These are phyloP conservation scores for Hyperoplus immaculatus DNA, from an alignment of 2,797 vertebrate genomes.

Conservation along the genomic window DNA sequence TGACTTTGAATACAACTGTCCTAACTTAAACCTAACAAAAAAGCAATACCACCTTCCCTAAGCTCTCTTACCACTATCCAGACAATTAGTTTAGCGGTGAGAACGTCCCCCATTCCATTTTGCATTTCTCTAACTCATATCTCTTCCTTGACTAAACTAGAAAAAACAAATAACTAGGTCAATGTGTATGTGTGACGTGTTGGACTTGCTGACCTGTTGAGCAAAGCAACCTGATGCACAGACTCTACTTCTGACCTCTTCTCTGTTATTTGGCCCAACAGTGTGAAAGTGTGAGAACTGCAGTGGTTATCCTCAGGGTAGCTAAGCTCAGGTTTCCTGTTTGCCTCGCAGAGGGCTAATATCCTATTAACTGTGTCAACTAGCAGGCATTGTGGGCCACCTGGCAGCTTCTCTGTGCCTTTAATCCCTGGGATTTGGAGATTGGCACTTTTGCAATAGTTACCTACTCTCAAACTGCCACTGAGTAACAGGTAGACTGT, in stretches of 20 bases:
- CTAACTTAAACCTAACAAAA: constrained; percentile 8
- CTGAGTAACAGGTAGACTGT: constrained; percentile 1
- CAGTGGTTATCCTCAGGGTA: constrained; percentile 38
- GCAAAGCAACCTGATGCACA: neutral
- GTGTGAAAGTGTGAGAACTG: constrained; percentile 39
- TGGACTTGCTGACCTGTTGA: constrained; percentile 2
- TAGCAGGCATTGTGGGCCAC: constrained; percentile 56
- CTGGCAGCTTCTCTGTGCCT: constrained; percentile 62
- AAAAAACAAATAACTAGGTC: neutral
- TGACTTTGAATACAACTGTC: neutral
- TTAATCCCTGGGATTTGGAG: constrained; percentile 74
- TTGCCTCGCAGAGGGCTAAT: constrained; percentile 52
- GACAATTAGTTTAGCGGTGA: constrained; percentile 30
- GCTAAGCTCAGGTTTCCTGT: constrained; percentile 61
- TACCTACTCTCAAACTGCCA: constrained; percentile 29
- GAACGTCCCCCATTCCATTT: neutral
- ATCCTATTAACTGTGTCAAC: constrained; percentile 66
- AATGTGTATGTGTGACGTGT: neutral
- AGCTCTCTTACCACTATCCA: constrained; percentile 13
- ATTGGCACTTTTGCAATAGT: constrained; percentile 33
- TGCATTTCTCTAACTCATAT: neutral
- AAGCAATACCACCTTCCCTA: neutral
- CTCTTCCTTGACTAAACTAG: too few relatives aligned
- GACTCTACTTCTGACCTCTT: neutral
- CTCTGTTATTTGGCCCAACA: constrained; percentile 14